These are phyloP conservation scores for Festucalex cinctus DNA, from an alignment of 2,113 vertebrate genomes.

Conservation along the genomic window DNA sequence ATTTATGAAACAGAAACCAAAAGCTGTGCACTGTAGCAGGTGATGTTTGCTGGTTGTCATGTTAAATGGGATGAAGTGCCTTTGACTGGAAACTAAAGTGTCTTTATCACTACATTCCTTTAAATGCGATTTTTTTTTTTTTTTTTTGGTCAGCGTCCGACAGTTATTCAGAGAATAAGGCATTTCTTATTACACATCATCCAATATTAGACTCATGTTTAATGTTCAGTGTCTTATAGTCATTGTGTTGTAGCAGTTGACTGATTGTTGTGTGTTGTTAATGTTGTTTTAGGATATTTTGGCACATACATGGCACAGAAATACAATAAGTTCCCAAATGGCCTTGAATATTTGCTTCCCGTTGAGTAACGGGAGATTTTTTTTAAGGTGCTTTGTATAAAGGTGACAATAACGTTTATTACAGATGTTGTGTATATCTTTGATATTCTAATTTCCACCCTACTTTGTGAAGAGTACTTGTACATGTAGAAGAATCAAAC, in stretches of 20 bases:
- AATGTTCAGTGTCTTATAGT: constrained; percentile 18
- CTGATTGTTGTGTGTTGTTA: constrained; percentile 44
- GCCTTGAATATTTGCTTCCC: constrained; percentile 62
- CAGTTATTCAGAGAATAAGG: neutral
- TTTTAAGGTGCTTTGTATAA: constrained; percentile 94
- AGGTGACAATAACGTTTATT: constrained; percentile 84
- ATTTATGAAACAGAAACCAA: constrained; percentile 73
- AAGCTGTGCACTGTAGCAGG: constrained; percentile 64
- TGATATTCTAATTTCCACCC: constrained; percentile 90
- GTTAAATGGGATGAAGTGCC: constrained; percentile 91
- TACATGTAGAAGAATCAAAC: constrained; percentile 66
- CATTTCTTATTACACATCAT: constrained; percentile 9
- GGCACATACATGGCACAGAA: constrained; percentile 37
- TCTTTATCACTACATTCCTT: constrained; percentile 16
- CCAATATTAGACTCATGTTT: constrained; percentile 10
- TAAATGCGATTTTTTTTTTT: too few species aligned
- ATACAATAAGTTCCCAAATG: constrained; percentile 70
- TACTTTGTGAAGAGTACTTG: constrained; percentile 59
- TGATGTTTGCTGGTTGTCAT: constrained; percentile 71
- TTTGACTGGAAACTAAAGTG: constrained; percentile 85
- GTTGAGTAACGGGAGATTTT: constrained; percentile 56
- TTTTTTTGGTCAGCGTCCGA: neutral
- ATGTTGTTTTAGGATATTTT: constrained; percentile 49
- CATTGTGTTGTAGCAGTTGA: neutral
- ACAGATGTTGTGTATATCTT: constrained; percentile 93